Conservation (phyloP, 2,888 invertebrate genomes). For the Ganaspis brasiliensis region DNA sequence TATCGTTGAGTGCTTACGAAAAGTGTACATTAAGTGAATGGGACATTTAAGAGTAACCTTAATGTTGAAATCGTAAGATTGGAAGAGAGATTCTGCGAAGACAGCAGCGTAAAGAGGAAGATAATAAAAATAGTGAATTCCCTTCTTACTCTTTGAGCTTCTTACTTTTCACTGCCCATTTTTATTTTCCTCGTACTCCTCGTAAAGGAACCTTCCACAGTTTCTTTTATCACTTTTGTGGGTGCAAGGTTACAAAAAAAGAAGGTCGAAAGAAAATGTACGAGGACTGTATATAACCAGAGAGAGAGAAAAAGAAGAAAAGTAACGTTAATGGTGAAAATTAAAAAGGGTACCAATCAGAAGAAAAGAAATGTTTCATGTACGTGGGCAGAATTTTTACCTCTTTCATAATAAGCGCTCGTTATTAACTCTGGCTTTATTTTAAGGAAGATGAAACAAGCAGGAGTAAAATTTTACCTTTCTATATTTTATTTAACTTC, state of each 20-base stretch:
- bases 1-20: constrained; percentile 13
- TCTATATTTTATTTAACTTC: neutral
- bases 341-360: neutral
- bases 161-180: constrained; percentile 74
- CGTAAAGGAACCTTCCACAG: constrained; percentile 60
- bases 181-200: constrained; percentile 67
- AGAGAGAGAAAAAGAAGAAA: constrained; percentile 46
- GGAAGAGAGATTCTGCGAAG: constrained; percentile 35
- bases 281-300: constrained; percentile 53
- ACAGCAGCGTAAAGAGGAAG: constrained; percentile 30
- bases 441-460: neutral
- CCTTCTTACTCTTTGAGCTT: constrained; percentile 55
- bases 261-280: neutral
- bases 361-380: neutral
- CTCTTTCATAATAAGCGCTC: neutral
- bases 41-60: constrained; percentile 26
- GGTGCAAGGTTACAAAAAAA: constrained; percentile 45
- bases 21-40: constrained; percentile 35
- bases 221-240: constrained; percentile 24
- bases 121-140: constrained; percentile 52
- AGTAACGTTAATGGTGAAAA: constrained; percentile 42
- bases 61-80: constrained; percentile 31
- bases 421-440: neutral
- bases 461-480: neutral
- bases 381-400: neutral